Evolutionary conservation across 2,888 invertebrate genomes (phyloP).

Genomic region (Amorpha juglandis): DNA sequence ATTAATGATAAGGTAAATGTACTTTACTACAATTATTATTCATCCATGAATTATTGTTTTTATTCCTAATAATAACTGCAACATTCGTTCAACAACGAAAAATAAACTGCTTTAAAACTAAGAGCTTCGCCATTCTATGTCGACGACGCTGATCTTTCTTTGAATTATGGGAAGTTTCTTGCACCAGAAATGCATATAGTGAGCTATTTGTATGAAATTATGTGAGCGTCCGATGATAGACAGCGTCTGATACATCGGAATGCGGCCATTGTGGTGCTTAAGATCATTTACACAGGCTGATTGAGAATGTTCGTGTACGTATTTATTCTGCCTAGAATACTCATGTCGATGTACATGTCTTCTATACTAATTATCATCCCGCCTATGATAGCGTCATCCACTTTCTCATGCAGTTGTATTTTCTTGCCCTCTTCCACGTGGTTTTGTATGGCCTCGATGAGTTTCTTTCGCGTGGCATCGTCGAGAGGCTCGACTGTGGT

Average conservation of each 20-base stretch:
- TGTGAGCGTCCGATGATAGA: background rate
- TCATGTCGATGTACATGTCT: slow-evolving; percentile 73
- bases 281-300: slow-evolving; percentile 47
- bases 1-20: too few species aligned
- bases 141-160: too few species aligned
- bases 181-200: too few species aligned
- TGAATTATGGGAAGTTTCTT: too few species aligned
- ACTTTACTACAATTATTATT: too few species aligned
- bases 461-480: slow-evolving; percentile 44
- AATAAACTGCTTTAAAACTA: too few species aligned
- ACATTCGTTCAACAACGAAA: too few species aligned
- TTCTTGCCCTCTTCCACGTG: slow-evolving; percentile 63
- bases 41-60: too few species aligned
- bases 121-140: too few species aligned
- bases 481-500: slow-evolving; percentile 71
- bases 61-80: too few species aligned
- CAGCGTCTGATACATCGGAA: background rate
- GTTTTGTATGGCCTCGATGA: slow-evolving; percentile 60
- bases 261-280: too few species aligned
- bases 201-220: background rate
- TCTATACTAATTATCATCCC: slow-evolving; percentile 72
- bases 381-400: slow-evolving; percentile 64
- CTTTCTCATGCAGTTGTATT: slow-evolving; percentile 65
- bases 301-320: slow-evolving; percentile 67
- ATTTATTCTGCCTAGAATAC: slow-evolving; percentile 63